phyloP scores from a whole-genome alignment of 2,797 vertebrate species.

The Acipenser oxyrinchus region DNA sequence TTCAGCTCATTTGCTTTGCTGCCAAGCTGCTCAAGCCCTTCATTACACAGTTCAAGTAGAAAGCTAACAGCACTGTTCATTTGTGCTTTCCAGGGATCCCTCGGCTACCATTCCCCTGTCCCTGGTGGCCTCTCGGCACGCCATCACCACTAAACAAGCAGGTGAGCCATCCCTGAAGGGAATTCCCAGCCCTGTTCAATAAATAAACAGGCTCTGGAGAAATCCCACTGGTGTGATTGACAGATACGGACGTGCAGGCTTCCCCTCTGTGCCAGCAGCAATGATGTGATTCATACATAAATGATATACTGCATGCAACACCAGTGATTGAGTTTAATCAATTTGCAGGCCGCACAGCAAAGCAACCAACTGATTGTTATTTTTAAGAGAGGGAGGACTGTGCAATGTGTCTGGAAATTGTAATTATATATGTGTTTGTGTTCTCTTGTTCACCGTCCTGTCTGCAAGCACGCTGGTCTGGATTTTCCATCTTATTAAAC shows the following conservation, averaged over 20 bases:
- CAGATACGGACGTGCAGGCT: background rate
- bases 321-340: background rate
- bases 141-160: background rate
- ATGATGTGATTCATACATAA: background rate
- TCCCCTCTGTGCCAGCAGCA: background rate
- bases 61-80: background rate
- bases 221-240: slow-evolving; percentile 13
- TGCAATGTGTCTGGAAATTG: too few species aligned
- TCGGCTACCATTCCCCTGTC: background rate
- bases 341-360: background rate
- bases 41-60: too few species aligned
- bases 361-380: too few species aligned
- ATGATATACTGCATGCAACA: background rate
- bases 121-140: background rate
- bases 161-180: background rate
- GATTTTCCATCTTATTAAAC: too few species aligned
- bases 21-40: too few species aligned
- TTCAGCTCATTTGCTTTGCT: too few species aligned
- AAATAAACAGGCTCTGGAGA: slow-evolving; percentile 12
- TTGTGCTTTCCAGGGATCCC: background rate
- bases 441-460: too few species aligned
- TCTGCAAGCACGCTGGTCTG: too few species aligned
- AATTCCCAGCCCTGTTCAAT: slow-evolving; percentile 5
- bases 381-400: too few species aligned
- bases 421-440: too few species aligned